Percentiles rank a stretch among this genome's conserved stretches.
These are phyloP conservation scores for Acronicta leporina DNA, from an alignment of 2,888 invertebrate genomes.

Conservation along the genomic window DNA sequence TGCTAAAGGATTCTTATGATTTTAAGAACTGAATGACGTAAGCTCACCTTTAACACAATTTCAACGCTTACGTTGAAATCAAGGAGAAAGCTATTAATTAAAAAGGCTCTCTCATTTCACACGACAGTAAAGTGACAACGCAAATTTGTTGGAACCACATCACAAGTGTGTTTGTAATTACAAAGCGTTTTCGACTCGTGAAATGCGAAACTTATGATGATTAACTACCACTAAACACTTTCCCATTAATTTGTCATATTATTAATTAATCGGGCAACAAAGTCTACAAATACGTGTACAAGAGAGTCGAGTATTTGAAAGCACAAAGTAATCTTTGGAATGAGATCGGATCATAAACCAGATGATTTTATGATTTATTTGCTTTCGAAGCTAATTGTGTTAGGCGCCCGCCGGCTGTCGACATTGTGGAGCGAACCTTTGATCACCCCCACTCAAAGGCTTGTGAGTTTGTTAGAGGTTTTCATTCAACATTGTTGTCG, in stretches of 20 bases:
- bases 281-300: conserved; percentile 45
- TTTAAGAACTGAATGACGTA: conserved; percentile 42
- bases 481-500: conserved; percentile 63
- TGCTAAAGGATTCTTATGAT: conserved; percentile 37
- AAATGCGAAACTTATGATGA: conserved; percentile 75
- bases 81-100: conserved; percentile 83
- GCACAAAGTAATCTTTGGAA: conserved; percentile 68
- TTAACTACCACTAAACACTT: conserved; percentile 71
- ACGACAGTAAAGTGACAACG: conserved; percentile 80
- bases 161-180: conserved; percentile 77
- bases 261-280: conserved; percentile 74
- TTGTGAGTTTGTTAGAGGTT: conserved; percentile 61
- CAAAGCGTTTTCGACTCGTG: conserved; percentile 73
- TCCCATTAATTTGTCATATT: conserved; percentile 78
- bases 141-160: conserved; percentile 68
- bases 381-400: conserved; percentile 77
- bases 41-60: conserved; percentile 52
- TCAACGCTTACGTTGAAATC: conserved; percentile 61
- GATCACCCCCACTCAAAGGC: conserved; percentile 64
- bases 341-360: conserved; percentile 67
- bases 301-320: conserved; percentile 43
- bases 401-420: conserved; percentile 71
- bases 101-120: conserved; percentile 79
- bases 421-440: conserved; percentile 64
- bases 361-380: conserved; percentile 80